Base-by-base conservation (phyloP, 1,140 invertebrate species). In the Metaphire vulgaris region DNA sequence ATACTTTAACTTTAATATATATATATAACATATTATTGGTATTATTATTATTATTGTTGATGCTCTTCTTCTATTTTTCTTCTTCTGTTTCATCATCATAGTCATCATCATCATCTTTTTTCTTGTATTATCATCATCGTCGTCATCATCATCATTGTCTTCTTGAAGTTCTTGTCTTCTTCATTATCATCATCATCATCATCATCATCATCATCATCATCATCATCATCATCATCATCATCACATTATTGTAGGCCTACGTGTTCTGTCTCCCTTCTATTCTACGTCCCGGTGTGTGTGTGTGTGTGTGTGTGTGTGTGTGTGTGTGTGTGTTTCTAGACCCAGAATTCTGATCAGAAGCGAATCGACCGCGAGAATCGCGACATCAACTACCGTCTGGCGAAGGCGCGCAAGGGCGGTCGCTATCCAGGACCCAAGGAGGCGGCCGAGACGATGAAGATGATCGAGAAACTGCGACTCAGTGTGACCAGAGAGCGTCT, bases 161-260 rank as follows among this genome's bases (percentile, higher is more conserved):
- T 56, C 92, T 94, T 85, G 68, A 86, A 83, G 79, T n/a, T n/a
- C n/a, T n/a, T n/a, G n/a, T n/a, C 41, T 12, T 56, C 41, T 12
- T 56, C 41, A 56, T 56, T 21, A 56, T 56, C 41, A 56, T 56
- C 41, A 56, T 56, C 41, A 56, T 56, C 41, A 56, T 56, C 41
- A 56, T 56, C 41, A 56, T 56, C 41, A 56, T 56, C 41, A 56
- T 56, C 41, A 56, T 56, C 41, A 56, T 56, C 41, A 56, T 56
- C 41, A 56, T 56, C 41, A 56, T 56, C 41, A 56, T 56, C 41
- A 56, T 56, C 41, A 56, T 56, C 41, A 56, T 56, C 41, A n/a
- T n/a, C n/a, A n/a, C n/a, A n/a, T n/a, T n/a, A n/a, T n/a, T n/a
- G n/a, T n/a, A n/a, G n/a, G n/a, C n/a, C n/a, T n/a, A n/a, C n/a